Evolutionary conservation across 1,140 invertebrate species (phyloP).

Genomic region (Holcopasites calliopsidis): DNA sequence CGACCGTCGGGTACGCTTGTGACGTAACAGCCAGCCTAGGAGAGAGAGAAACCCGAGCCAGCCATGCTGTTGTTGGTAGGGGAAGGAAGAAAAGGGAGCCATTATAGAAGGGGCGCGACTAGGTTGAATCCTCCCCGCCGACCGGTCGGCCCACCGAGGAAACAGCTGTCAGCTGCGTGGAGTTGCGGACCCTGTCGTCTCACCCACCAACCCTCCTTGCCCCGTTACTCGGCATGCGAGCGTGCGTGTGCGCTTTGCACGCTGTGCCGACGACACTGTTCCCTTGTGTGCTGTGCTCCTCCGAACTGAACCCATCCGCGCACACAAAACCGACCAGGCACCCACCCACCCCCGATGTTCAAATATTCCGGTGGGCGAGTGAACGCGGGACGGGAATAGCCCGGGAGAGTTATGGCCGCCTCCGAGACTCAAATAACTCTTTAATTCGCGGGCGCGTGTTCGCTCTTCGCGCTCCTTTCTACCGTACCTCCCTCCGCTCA

Average conservation of each 20-base stretch:
- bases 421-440: slow-evolving; percentile 80
- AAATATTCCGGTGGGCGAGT: slow-evolving; percentile 78
- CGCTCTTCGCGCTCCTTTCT: slow-evolving; percentile 58
- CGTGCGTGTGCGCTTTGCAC: slow-evolving; percentile 8
- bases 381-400: slow-evolving; percentile 76
- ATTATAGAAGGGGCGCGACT: slow-evolving; percentile 81
- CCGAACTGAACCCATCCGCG: slow-evolving; percentile 54
- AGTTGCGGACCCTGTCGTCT: slow-evolving; percentile 73
- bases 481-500: slow-evolving; percentile 12
- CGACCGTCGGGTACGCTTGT: slow-evolving; percentile 46
- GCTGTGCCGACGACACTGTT: background rate
- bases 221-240: slow-evolving; percentile 48
- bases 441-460: slow-evolving; percentile 76
- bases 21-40: slow-evolving; percentile 52
- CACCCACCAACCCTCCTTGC: slow-evolving; percentile 66
- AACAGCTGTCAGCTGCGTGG: slow-evolving; percentile 79
- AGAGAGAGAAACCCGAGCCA: slow-evolving; percentile 67
- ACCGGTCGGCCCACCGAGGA: slow-evolving; percentile 78
- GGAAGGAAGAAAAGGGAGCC: slow-evolving; percentile 81
- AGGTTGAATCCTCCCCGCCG: slow-evolving; percentile 80
- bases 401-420: slow-evolving; percentile 79
- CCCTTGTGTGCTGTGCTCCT: background rate
- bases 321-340: slow-evolving; percentile 59
- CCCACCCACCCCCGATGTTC: slow-evolving; percentile 78
- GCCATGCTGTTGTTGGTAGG: slow-evolving; percentile 77